Base-by-base conservation (phyloP, 2,797 vertebrate genomes). In the Enteromius mattozi region DNA sequence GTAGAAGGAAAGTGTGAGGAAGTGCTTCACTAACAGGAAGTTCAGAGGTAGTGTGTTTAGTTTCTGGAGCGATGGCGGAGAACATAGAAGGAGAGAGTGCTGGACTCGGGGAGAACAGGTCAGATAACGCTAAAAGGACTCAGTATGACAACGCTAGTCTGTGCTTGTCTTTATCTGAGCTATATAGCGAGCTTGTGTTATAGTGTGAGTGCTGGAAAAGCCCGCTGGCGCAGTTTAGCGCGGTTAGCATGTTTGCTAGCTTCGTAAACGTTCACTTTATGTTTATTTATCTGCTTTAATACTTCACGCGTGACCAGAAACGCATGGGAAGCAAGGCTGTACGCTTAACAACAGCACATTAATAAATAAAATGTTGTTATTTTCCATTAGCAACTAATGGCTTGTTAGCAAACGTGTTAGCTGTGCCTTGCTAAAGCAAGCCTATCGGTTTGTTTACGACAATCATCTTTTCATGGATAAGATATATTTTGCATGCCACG, bases 41-140 rank as follows among this genome's bases (percentile, higher is more conserved):
- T 65, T 74, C 21, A 27, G 13, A 21, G 86, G 70, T 35, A 35
- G 17, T 45, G 77, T 84, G 83, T 85, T 65, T 72, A 65, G 69
- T 85, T 79, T 76, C 65, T 54, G 54, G 21, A 81, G 69, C 95
- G 96, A 98, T 97, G 97, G 97, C 96, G 96, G 96, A 97, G 88
- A 95, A 97, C 92, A 93, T 94, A 89, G 95, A 96, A 47, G 94
- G 86, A 91, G 95, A 96, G 87, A 91, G 89, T 88, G 89, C 94
- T 88, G 93, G 92, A 45, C 94, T 94, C 89, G 93, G 84, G 92
- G 95, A 95, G 79, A 95, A 93, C 94, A 95, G 95, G 95, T 96
- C 88, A 93, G 94, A 49, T 4, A 16, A 76, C n/a, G 16, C 1
- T 10, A 24, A 33, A 42, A 19, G 19, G 33, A 37, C 74, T 63